Percentiles rank a stretch among this genome's conserved stretches.
Conservation (phyloP, 2,113 vertebrate species). For the Colistium nudipinnis region DNA sequence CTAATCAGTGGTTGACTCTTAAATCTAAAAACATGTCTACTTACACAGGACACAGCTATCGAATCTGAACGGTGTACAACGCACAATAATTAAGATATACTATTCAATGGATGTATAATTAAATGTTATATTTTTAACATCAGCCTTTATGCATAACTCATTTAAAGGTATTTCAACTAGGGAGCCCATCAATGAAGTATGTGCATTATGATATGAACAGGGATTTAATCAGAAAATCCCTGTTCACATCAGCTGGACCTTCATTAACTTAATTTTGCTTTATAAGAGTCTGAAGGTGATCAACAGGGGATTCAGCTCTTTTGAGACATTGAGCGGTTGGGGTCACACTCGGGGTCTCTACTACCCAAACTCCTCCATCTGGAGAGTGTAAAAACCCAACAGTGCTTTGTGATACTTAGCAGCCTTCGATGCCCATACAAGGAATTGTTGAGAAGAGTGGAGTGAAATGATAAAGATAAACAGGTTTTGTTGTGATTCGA, state of each 20-base stretch:
- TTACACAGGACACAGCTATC: background rate
- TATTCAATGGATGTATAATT: too few species aligned
- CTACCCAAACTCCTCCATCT: too few species aligned
- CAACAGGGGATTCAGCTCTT: background rate
- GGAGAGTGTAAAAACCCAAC: too few species aligned
- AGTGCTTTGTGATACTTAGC: background rate
- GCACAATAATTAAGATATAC: too few species aligned
- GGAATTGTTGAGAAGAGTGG: background rate
- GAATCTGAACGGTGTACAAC: too few species aligned
- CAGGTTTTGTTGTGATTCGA: slow-evolving; percentile 24
- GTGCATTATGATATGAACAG: background rate
- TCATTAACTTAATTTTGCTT: background rate
- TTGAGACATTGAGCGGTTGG: background rate
- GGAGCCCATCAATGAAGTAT: background rate
- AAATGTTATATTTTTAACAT: background rate
- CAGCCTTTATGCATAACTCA: background rate
- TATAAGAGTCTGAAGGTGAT: background rate
- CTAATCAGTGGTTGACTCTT: slow-evolving; percentile 27
- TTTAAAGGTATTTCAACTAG: too few species aligned
- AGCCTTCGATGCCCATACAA: background rate
- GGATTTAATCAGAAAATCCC: too few species aligned
- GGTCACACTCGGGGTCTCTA: background rate
- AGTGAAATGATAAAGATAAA: background rate
- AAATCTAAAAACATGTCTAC: background rate
- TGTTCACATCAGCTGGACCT: background rate